Base-by-base conservation (phyloP, 2,888 invertebrate genomes). In the Bombylius major region DNA sequence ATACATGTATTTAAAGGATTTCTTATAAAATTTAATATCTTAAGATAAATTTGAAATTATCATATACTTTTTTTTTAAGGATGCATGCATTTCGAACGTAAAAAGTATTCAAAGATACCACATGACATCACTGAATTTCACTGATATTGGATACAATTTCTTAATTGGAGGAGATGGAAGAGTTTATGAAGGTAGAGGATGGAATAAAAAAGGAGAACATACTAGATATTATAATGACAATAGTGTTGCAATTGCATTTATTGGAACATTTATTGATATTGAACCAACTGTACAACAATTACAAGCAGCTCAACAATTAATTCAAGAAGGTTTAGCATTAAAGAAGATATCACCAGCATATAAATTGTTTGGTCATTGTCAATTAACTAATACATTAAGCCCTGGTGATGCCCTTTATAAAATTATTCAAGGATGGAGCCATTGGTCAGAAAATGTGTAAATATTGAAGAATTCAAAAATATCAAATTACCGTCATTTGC, bases 361-460 rank as follows among this genome's bases (percentile, higher is more conserved):
- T 64, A 82, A 82, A 64, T 66, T 89, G 9, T 72, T 84, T 51
- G 87, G 80, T 0, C 86, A 86, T 57, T 76, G 84, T 45, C 87
- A 89, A 66, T 66, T 86, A 3, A 75, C 77, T 36, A 74, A 79
- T 3, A 84, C 86, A 0, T 69, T 78, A 33, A 88, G 87, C 66
- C 87, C 88, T 0, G 88, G 88, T 0, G 77, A 79, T 47, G 76
- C 74, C 5, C 69, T 88, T 4, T 83, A 76, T 62, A 73, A 79
- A 33, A 75, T 82, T 45, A 77, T 89, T 0, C 78, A 80, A 64
- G 77, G 72, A 8, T 87, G 87, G 87, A 80, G 82, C 0, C 82
- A 86, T 68, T 87, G 67, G 67, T 23, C 48, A 39, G 32, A 11
- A 23, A 23, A 3, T 23, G 23, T 23, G 23, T 23, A 23, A 23